phyloP scores from a whole-genome alignment of 2,888 invertebrate genomes.

The Lasioglossum lativentre region DNA sequence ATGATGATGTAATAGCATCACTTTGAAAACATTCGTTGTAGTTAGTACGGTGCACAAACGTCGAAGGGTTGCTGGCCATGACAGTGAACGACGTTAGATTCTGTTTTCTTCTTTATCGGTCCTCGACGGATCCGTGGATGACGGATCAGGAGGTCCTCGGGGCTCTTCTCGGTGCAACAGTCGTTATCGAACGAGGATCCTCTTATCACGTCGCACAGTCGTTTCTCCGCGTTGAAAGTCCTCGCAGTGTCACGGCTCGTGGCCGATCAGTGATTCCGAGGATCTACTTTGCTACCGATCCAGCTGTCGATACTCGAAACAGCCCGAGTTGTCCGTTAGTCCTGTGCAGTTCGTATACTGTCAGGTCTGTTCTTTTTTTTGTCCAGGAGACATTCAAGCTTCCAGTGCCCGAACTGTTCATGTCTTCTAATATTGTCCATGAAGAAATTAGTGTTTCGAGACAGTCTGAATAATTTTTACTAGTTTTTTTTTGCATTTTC shows the following conservation, averaged over 20 bases:
- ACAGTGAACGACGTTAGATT: constrained; percentile 65
- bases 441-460: background rate
- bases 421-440: background rate
- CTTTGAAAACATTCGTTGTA: background rate
- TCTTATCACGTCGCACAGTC: background rate
- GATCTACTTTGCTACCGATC: background rate
- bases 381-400: background rate
- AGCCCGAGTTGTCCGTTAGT: background rate
- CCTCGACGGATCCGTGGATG: constrained; percentile 17
- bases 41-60: background rate
- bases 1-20: too few species aligned
- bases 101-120: constrained; percentile 24
- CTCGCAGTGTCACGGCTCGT: background rate
- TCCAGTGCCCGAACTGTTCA: background rate
- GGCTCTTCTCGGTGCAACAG: background rate
- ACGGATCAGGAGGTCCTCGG: background rate
- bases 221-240: background rate
- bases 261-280: background rate
- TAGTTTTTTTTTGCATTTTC: background rate
- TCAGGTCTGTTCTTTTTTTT: too few species aligned
- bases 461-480: background rate
- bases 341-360: background rate
- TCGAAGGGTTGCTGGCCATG: constrained; percentile 40
- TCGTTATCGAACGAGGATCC: background rate
- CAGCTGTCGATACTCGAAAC: background rate